Evolutionary conservation across 2,113 vertebrate species (phyloP).

Genomic region (Lepus timidus): DNA sequence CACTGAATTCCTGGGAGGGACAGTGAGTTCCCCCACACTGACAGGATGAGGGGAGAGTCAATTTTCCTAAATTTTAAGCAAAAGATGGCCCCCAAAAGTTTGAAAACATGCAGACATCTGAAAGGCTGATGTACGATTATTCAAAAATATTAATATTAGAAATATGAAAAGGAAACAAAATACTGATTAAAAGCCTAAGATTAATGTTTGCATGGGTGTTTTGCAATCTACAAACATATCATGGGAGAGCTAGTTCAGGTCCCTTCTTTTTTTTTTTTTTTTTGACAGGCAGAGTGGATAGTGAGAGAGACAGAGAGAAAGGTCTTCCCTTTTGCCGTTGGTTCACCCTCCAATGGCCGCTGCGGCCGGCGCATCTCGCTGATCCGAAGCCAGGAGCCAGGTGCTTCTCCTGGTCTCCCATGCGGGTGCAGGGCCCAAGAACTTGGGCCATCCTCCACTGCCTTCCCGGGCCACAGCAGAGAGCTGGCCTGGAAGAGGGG

Average conservation of each 20-base stretch:
- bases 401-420: too few relatives aligned
- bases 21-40: neutral
- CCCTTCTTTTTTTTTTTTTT: conserved; percentile 11
- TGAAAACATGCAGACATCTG: neutral
- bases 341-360: too few relatives aligned
- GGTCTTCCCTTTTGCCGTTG: too few relatives aligned
- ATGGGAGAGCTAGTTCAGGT: neutral
- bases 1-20: neutral
- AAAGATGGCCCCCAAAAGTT: neutral
- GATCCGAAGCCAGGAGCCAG: too few relatives aligned
- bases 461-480: too few relatives aligned
- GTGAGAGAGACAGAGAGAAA: too few relatives aligned
- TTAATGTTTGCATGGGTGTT: neutral
- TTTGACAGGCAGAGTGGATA: too few relatives aligned
- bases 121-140: neutral
- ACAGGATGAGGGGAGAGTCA: neutral
- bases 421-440: too few relatives aligned
- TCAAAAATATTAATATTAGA: neutral
- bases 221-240: conserved; percentile 24
- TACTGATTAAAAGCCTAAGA: conserved; percentile 18
- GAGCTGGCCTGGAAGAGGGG: too few relatives aligned
- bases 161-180: conserved; percentile 47
- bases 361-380: too few relatives aligned
- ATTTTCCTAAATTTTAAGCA: neutral
- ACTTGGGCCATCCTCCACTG: too few relatives aligned